These are phyloP conservation scores for Folsomia manolachei DNA, from an alignment of 2,888 invertebrate genomes.

Conservation along the genomic window DNA sequence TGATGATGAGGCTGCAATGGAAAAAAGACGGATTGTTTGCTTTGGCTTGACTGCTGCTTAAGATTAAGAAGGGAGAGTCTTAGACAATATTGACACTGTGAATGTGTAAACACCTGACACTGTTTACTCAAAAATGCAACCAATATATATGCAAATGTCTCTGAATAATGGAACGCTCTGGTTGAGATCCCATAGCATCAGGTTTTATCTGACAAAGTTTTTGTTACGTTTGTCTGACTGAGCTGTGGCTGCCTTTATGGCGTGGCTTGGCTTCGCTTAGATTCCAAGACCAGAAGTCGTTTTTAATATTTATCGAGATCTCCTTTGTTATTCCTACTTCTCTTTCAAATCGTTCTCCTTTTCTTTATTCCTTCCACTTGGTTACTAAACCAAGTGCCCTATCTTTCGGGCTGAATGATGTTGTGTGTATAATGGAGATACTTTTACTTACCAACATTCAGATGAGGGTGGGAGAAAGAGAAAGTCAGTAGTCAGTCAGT, in stretches of 20 bases:
- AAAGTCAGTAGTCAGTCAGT: neutral
- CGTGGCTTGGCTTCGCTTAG: slow-evolving; percentile 48
- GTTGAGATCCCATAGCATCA: slow-evolving; percentile 44
- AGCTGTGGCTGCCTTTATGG: too few relatives aligned
- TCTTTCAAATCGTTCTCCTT: slow-evolving; percentile 48
- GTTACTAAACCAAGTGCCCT: too few relatives aligned
- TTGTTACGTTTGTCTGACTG: slow-evolving; percentile 47
- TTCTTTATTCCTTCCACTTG: too few relatives aligned
- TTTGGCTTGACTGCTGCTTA: slow-evolving; percentile 51
- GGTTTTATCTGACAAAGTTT: slow-evolving; percentile 5
- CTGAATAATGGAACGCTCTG: slow-evolving; percentile 52
- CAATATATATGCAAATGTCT: slow-evolving; percentile 53
- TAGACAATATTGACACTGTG: slow-evolving; percentile 52
- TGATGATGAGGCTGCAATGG: slow-evolving; percentile 31
- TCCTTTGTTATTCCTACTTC: slow-evolving; percentile 51
- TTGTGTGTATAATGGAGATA: slow-evolving; percentile 1
- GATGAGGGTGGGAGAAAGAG: neutral
- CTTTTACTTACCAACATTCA: slow-evolving; percentile 13
- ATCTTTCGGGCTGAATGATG: too few relatives aligned
- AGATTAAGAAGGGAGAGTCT: slow-evolving; percentile 51
- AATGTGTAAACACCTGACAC: slow-evolving; percentile 52
- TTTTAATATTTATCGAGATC: slow-evolving; percentile 52
- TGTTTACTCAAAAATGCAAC: slow-evolving; percentile 53
- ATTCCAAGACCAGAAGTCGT: slow-evolving; percentile 48
- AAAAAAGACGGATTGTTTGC: slow-evolving; percentile 49